phyloP scores from a whole-genome alignment of 2,797 vertebrate species.

The Sebastes melanostomus region DNA sequence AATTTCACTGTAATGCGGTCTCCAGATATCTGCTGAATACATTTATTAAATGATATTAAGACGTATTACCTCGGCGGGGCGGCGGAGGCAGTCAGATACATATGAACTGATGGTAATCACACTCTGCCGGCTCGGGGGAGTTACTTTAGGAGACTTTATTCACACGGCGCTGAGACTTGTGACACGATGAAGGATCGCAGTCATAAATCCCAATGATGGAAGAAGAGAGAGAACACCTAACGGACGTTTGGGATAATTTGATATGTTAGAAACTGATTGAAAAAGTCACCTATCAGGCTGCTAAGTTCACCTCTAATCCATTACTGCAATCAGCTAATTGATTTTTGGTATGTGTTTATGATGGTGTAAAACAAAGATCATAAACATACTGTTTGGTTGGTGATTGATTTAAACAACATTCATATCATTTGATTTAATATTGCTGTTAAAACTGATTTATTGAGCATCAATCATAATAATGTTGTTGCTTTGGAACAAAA shows the following conservation, averaged over 20 bases:
- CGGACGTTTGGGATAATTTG: not conserved
- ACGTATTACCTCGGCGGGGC: constrained; percentile 28
- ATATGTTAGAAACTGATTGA: not conserved
- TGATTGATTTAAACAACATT: not conserved
- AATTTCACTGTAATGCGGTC: constrained; percentile 58
- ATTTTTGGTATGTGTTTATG: no score
- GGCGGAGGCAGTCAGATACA: not conserved
- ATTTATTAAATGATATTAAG: constrained; percentile 65
- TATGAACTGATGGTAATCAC: not conserved
- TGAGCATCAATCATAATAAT: not conserved
- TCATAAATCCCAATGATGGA: not conserved
- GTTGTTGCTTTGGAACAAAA: not conserved
- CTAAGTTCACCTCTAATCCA: not conserved
- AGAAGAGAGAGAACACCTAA: not conserved
- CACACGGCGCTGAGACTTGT: not conserved
- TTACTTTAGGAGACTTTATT: not conserved
- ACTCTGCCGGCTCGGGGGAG: not conserved
- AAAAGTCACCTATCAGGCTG: no score
- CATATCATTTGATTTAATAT: not conserved
- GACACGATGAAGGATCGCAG: not conserved
- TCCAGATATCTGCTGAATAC: constrained; percentile 53
- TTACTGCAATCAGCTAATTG: not conserved
- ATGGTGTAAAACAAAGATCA: no score
- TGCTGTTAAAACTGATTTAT: not conserved
- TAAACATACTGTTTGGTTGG: no score